These are phyloP conservation scores for Zoanthus solanderi DNA, from an alignment of 92 coral and sea anemone species.

Conservation along the genomic window DNA sequence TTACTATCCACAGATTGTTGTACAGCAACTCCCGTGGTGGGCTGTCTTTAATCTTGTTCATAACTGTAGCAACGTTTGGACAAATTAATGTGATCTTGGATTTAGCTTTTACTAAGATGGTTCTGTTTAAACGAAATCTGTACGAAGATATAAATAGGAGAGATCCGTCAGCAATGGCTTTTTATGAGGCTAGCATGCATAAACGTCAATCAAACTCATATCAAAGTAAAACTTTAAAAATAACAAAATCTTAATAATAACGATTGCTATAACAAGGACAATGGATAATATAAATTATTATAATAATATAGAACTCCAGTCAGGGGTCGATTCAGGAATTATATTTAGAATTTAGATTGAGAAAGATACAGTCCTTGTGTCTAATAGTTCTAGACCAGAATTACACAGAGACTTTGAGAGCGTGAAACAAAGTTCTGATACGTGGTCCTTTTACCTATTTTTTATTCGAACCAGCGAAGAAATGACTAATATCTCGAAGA, in stretches of 20 bases:
- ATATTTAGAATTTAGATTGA: too few relatives aligned
- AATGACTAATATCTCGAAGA: not conserved
- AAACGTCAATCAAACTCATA: not conserved
- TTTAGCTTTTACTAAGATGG: conserved; percentile 30
- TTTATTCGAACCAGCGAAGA: not conserved
- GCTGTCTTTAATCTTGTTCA: conserved; percentile 33
- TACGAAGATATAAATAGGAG: not conserved
- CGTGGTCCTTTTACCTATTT: not conserved
- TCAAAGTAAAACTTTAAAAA: not conserved
- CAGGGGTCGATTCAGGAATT: too few relatives aligned
- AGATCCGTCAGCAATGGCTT: not conserved
- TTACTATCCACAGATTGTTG: conserved; percentile 34
- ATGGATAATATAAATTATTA: not conserved
- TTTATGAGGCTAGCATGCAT: not conserved
- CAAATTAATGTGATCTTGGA: conserved; percentile 39
- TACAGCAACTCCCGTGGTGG: conserved; percentile 4
- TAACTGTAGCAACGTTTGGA: conserved; percentile 30
- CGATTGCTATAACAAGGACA: not conserved
- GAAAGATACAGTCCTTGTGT: too few relatives aligned
- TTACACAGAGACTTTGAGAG: too few relatives aligned
- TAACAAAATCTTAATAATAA: not conserved
- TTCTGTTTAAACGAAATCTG: conserved; percentile 22
- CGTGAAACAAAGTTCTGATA: not conserved
- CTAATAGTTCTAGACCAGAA: too few relatives aligned
- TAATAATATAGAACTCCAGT: too few relatives aligned